These are phyloP conservation scores for Mohoua ochrocephala DNA, from an alignment of 2,113 vertebrate genomes.

Conservation along the genomic window DNA sequence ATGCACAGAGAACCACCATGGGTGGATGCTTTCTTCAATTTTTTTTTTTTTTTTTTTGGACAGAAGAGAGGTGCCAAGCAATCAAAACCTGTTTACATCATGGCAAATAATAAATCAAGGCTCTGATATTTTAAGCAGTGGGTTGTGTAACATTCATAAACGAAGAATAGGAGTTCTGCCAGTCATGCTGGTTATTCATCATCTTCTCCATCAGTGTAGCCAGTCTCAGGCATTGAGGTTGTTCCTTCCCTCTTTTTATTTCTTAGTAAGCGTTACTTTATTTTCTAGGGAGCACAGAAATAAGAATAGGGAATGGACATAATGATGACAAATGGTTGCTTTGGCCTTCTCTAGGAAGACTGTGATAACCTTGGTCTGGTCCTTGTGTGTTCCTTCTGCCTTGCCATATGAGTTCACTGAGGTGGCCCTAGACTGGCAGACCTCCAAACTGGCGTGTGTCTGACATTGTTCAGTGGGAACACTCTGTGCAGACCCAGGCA, in stretches of 20 bases:
- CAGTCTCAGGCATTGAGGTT: slow-evolving; percentile 17
- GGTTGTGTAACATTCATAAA: neutral
- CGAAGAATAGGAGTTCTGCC: neutral
- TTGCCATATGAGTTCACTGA: slow-evolving; percentile 7
- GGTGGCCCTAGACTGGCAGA: slow-evolving; percentile 52
- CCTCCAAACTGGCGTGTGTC: slow-evolving; percentile 72
- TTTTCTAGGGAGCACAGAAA: slow-evolving; percentile 22
- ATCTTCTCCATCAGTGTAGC: neutral
- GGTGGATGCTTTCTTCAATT: neutral
- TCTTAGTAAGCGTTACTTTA: neutral
- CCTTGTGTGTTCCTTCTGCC: slow-evolving; percentile 40
- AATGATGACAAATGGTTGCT: slow-evolving; percentile 71
- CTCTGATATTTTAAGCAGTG: neutral
- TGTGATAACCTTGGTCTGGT: slow-evolving; percentile 59
- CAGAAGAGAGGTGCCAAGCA: neutral
- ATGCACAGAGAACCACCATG: neutral
- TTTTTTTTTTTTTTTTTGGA: neutral
- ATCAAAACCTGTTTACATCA: neutral
- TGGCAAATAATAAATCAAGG: slow-evolving; percentile 2
- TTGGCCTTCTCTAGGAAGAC: slow-evolving; percentile 62
- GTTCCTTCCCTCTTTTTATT: neutral
- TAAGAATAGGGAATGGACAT: slow-evolving; percentile 47
- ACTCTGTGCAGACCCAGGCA: slow-evolving; percentile 61
- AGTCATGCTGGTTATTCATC: slow-evolving; percentile 18
- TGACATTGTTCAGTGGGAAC: slow-evolving; percentile 70